Evolutionary conservation across 2,113 vertebrate species (phyloP).

Genomic region (Sigmodon hispidus): DNA sequence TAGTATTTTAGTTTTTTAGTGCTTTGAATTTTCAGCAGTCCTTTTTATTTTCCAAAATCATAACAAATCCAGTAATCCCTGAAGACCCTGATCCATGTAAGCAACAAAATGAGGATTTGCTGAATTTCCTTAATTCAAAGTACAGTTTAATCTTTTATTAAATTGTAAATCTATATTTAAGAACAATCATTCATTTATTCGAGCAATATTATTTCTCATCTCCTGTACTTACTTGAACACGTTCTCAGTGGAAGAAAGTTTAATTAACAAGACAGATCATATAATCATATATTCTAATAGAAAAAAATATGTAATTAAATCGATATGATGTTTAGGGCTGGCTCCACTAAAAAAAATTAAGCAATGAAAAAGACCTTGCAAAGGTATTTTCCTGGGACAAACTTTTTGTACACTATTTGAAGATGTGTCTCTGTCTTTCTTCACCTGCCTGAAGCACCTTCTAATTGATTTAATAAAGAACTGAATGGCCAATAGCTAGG

Average conservation of each 20-base stretch:
- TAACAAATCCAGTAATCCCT: not conserved
- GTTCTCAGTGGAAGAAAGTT: not conserved
- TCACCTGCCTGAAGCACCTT: too few species aligned
- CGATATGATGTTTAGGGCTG: not conserved
- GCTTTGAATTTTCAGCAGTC: constrained; percentile 1
- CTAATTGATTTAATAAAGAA: too few species aligned
- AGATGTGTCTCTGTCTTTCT: too few species aligned
- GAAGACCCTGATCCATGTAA: not conserved
- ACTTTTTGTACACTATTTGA: too few species aligned
- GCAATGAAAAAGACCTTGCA: not conserved
- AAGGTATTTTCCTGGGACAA: not conserved
- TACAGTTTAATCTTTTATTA: not conserved
- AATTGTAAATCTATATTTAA: not conserved
- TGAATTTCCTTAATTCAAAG: constrained; percentile 28
- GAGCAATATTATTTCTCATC: not conserved
- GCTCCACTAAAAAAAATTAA: constrained; percentile 21
- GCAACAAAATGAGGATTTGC: not conserved
- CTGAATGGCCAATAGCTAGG: too few species aligned
- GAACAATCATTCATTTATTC: not conserved
- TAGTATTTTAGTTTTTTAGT: not conserved
- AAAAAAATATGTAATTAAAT: constrained; percentile 17
- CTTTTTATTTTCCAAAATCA: constrained; percentile 7
- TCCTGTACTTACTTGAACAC: not conserved
- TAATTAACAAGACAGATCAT: not conserved
- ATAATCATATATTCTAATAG: constrained; percentile 16